A percentile compares a stretch with the other conserved stretches of the same genome.
Conservation (phyloP, 2,888 invertebrate genomes). For the Lycocerus yunnanus region DNA sequence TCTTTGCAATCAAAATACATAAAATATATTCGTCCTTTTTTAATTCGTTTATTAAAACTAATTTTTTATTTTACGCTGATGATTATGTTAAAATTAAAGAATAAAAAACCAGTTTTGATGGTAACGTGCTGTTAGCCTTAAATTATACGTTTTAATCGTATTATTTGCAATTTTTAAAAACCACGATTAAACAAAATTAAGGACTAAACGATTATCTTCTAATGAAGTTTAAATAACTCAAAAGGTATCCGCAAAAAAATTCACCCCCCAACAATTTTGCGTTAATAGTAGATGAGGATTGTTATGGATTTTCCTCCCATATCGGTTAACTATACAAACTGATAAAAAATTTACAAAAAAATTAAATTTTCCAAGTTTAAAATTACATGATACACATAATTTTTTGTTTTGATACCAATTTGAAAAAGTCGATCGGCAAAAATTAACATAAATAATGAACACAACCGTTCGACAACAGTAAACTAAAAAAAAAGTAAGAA, state of each 20-base stretch:
- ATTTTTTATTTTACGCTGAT: neutral
- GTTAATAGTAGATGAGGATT: neutral
- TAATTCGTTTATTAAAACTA: constrained; percentile 17
- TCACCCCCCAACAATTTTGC: neutral
- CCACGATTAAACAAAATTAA: neutral
- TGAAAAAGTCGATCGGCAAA: neutral
- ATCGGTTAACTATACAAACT: neutral
- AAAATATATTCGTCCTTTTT: constrained; percentile 7
- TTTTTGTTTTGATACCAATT: neutral
- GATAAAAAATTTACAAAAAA: neutral
- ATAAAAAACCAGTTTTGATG: constrained; percentile 3
- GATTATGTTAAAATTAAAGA: neutral
- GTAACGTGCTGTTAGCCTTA: constrained; percentile 10
- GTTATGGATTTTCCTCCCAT: neutral
- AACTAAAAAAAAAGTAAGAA: neutral
- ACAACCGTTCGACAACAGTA: neutral
- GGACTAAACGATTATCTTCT: neutral
- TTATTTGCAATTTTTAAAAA: constrained; percentile 1
- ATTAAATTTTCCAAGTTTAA: neutral
- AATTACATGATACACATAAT: neutral
- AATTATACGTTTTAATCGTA: constrained; percentile 6
- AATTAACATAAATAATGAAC: neutral
- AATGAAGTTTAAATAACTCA: neutral
- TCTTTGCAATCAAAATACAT: constrained; percentile 7
- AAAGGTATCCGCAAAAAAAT: neutral